phyloP scores from a whole-genome alignment of 2,888 invertebrate species.

The Cotesia congregata region DNA sequence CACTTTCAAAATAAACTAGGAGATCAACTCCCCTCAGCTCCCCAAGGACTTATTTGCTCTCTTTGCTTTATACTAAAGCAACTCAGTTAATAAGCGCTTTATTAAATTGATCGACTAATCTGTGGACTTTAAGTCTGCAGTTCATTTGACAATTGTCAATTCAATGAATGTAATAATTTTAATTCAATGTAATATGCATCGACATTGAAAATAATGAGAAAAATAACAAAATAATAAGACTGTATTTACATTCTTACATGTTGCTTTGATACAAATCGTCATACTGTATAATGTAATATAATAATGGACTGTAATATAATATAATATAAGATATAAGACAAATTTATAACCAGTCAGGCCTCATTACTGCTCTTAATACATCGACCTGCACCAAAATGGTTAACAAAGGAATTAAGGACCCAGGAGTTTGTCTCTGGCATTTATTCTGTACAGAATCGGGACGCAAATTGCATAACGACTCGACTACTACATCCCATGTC shows the following conservation, averaged over 20 bases:
- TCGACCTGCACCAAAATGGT: neutral
- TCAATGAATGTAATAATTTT: too few species aligned
- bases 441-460: constrained; percentile 12
- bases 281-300: too few species aligned
- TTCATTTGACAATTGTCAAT: too few species aligned
- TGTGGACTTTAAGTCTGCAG: neutral
- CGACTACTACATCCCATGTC: constrained; percentile 48
- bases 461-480: constrained; percentile 46
- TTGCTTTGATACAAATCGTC: neutral
- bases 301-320: too few species aligned
- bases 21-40: neutral
- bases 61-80: neutral
- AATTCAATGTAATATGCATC: neutral
- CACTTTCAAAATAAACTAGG: neutral
- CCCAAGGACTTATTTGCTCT: neutral
- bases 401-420: neutral
- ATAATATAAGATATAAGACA: too few species aligned
- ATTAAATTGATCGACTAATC: neutral
- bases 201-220: neutral
- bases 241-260: neutral
- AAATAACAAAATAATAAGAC: neutral
- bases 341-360: too few species aligned
- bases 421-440: neutral
- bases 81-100: neutral
- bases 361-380: too few species aligned